Percentiles rank a stretch among this genome's conserved stretches.
These are phyloP conservation scores for Ctenicera cuprea DNA, from an alignment of 2,888 invertebrate genomes.

Conservation along the genomic window DNA sequence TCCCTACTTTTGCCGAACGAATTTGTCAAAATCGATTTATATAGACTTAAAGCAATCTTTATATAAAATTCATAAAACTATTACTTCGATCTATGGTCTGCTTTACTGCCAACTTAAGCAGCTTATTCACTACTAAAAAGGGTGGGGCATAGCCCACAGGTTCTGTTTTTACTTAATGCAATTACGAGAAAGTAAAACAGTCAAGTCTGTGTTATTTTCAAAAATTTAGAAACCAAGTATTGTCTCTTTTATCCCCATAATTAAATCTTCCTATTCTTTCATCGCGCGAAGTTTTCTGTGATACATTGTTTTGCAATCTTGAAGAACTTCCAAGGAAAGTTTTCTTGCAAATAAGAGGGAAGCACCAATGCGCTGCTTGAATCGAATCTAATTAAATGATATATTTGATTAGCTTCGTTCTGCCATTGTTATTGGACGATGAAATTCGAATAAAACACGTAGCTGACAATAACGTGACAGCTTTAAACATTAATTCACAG, in stretches of 20 bases:
- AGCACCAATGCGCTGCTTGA: constrained; percentile 6
- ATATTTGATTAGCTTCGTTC: constrained; percentile 24
- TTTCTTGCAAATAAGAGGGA: constrained; percentile 5
- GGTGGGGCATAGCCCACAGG: too few relatives aligned
- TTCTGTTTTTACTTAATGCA: too few relatives aligned
- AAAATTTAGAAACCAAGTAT: neutral
- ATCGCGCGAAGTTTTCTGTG: constrained; percentile 21
- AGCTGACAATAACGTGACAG: too few relatives aligned
- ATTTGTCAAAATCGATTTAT: too few relatives aligned
- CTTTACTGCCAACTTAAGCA: too few relatives aligned
- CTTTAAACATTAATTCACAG: too few relatives aligned
- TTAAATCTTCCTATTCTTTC: constrained; percentile 32
- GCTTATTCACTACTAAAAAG: too few relatives aligned
- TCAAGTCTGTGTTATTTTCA: neutral
- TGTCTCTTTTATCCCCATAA: constrained; percentile 12
- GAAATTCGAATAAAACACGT: neutral
- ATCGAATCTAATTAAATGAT: constrained; percentile 27
- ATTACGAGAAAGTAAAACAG: too few relatives aligned
- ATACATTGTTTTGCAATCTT: constrained; percentile 34
- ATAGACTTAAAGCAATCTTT: too few relatives aligned
- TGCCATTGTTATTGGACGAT: constrained; percentile 8
- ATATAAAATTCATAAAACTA: too few relatives aligned
- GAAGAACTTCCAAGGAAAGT: constrained; percentile 20
- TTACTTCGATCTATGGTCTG: too few relatives aligned
- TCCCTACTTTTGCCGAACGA: too few relatives aligned